Base-by-base conservation (phyloP, 2,797 vertebrate genomes). In the Xiphorhynchus erythropygius region DNA sequence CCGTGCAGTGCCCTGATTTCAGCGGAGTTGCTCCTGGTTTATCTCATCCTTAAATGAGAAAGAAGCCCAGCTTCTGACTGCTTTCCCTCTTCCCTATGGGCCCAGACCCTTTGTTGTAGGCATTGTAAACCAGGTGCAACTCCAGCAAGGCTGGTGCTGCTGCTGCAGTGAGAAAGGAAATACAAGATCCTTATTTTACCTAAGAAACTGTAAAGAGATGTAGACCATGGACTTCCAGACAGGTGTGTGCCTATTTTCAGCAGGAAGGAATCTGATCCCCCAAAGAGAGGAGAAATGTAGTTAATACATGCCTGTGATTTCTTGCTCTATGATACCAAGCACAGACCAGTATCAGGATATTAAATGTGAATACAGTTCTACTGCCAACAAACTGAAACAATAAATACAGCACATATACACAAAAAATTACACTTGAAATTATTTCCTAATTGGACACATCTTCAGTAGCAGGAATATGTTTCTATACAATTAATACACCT, bases 41-140 rank as follows among this genome's bases (percentile, higher is more conserved):
- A 3, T 32, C 16, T 65, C 28, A 17, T 32, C 12, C 64, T 39
- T 65, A 56, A 30, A 0, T 27, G 55, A 76, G 57, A 67, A 25
- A 62, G 46, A 42, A 79, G 7, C 17, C 8, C 27, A 71, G 16
- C 2, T 8, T 7, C 22, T 73, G 18, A 39, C 11, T 24, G 3
- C 35, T 50, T 63, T 57, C 10, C 6, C n/a, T 65, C 23, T 55
- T 59, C 35, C 18, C 14, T 15, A 4, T 4, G 4, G 24, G 50
- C 16, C 10, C 3, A 3, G 24, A 33, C 12, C 17, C 8, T 13
- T 9, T 50, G 9, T 2, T 39, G 19, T 2, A 5, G n/a, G 3
- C 1, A 0, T 2, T 64, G 17, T 56, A 84, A 60, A n/a, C 7
- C 24, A 74, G 21, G 7, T n/a, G 24, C 17, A 75, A 28, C 5